Evolutionary conservation across 2,888 invertebrate genomes (phyloP), one percentile per base, ranked within the genome.

Genomic region (Heliconius ethilla): DNA sequence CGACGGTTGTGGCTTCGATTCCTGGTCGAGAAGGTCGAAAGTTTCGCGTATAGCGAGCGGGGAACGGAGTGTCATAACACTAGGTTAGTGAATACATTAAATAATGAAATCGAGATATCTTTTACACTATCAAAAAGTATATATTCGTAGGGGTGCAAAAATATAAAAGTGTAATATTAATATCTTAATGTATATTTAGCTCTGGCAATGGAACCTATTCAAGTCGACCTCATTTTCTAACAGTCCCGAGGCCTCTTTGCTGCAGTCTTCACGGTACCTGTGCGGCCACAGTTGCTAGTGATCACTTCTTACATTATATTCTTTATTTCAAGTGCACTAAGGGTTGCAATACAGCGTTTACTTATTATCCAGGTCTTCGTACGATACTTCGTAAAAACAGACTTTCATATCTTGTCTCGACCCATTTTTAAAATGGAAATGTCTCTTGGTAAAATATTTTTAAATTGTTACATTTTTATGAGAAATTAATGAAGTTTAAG

Each of bases 181-280:
- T 27, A 27, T 27, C 27, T 76, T 75, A 76, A 74, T 76, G 59
- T 59, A 76, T 70, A 76, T 78, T 80, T 76, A 78, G 70, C 81
- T 72, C 63, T 79, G 77, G 77, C 70, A 76, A 70, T 79, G 72
- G 77, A 65, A 70, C 76, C 77, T 79, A 76, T 79, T 79, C 78
- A 76, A 72, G 78, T 75, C 76, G 81, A 79, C 81, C 81, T 78
- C 81, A 81, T 79, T 81, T 75, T 70, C 79, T 79, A 81, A 79
- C 77, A 78, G 76, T 79, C 81, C 81, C 70, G 76, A 76, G 81
- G 78, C 79, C 78, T 74, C 76, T 78, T 76, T 70, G 37, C 77
- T 66, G 59, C 40, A 75, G 75, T 67, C 70, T 79, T 76, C 25
- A 66, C 62, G 33, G 70, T 75, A 76, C 76, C 80, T 76, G 70